phyloP scores from a whole-genome alignment of 2,888 invertebrate genomes.

The Caradrina kadenii region DNA sequence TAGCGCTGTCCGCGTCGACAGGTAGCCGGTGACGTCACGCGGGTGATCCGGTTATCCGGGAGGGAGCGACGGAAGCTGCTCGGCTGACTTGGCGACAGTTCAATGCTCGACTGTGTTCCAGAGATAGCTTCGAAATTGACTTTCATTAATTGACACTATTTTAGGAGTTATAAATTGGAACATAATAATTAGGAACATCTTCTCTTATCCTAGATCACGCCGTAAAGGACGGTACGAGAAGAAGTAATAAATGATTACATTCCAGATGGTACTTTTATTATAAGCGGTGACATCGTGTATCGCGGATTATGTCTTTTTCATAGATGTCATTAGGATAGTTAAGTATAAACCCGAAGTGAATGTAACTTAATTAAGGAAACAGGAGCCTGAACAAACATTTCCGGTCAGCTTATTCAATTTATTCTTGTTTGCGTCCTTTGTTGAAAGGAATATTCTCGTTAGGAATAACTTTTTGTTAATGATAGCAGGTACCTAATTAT shows the following conservation, averaged over 20 bases:
- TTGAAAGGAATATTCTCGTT: constrained; percentile 13
- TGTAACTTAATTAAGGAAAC: constrained; percentile 7
- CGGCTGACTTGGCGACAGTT: neutral
- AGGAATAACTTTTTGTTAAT: constrained; percentile 22
- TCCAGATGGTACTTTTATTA: neutral
- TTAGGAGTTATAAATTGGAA: too few species aligned
- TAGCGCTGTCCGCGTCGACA: neutral
- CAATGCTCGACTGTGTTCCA: neutral
- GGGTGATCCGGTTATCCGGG: constrained; percentile 10
- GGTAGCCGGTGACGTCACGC: constrained; percentile 11
- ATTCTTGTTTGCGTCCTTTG: constrained; percentile 11
- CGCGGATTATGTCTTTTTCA: neutral
- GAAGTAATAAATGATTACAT: neutral
- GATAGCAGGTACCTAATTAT: constrained; percentile 8
- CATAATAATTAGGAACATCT: too few species aligned
- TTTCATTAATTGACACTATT: too few species aligned
- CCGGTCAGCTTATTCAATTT: constrained; percentile 14
- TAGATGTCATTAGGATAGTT: neutral
- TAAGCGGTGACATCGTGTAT: neutral
- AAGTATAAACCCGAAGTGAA: neutral
- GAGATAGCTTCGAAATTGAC: neutral
- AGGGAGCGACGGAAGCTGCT: neutral
- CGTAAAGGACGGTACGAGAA: neutral
- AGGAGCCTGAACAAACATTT: neutral
- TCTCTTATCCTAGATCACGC: neutral